Conservation (phyloP, 2,797 vertebrate species). For the Scleropages formosus region DNA sequence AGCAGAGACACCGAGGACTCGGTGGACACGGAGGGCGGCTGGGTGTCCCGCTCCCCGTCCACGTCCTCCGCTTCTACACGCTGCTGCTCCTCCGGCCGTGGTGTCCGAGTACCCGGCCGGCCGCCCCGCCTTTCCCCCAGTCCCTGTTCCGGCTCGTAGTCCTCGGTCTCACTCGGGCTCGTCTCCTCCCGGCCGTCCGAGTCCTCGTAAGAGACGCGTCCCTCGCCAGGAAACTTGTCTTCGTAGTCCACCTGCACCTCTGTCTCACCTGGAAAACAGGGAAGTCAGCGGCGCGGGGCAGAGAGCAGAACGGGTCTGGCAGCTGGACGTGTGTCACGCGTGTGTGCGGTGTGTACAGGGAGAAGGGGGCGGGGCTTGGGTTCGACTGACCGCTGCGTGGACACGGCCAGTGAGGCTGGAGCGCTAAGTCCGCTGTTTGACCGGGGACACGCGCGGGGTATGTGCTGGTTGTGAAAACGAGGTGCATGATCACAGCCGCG, state of each 20-base stretch:
- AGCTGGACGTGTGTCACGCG: too few relatives aligned
- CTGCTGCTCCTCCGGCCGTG: conserved; percentile 44
- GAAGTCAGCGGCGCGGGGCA: not conserved
- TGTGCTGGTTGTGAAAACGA: too few relatives aligned
- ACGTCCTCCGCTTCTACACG: conserved; percentile 44
- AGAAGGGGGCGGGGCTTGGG: too few relatives aligned
- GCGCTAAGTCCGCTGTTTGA: too few relatives aligned
- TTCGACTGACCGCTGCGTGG: too few relatives aligned
- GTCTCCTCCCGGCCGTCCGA: conserved; percentile 48
- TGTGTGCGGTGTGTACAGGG: too few relatives aligned
- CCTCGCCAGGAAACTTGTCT: conserved; percentile 81
- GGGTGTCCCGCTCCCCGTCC: conserved; percentile 32
- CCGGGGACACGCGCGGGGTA: too few relatives aligned
- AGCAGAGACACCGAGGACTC: conserved; percentile 75
- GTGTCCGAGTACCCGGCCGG: conserved; percentile 33
- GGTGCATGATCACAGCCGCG: too few relatives aligned
- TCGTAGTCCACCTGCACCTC: conserved; percentile 86
- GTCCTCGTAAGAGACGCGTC: conserved; percentile 62
- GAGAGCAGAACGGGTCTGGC: not conserved
- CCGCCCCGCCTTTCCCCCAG: conserved; percentile 36
- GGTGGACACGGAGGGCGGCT: conserved; percentile 53
- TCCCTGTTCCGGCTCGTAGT: conserved; percentile 45
- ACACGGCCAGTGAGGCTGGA: too few relatives aligned
- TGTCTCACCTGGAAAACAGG: conserved; percentile 68
- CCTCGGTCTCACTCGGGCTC: conserved; percentile 45